Percentiles rank a stretch among this genome's conserved stretches.
Evolutionary conservation across 2,888 invertebrate genomes (phyloP).

Genomic region (Andrena chrysosceles): DNA sequence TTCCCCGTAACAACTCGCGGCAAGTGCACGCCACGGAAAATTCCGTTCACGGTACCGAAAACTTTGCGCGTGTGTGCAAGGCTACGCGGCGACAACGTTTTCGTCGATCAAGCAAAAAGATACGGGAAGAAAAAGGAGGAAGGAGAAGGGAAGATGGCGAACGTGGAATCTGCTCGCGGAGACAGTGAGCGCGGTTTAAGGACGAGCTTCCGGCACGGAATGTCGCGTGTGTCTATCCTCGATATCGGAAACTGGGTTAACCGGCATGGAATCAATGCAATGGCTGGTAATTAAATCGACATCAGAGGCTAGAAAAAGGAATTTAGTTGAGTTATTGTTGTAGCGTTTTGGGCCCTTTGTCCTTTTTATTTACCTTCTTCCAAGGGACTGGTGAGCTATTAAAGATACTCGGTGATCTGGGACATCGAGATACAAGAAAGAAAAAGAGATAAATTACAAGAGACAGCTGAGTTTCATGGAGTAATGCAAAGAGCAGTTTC

Average conservation of each 20-base stretch:
- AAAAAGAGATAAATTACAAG: no score
- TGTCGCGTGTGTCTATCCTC: conserved; percentile 77
- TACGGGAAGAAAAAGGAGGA: no score
- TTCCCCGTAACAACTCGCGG: not conserved
- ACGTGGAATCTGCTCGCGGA: conserved; percentile 34
- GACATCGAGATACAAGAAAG: no score
- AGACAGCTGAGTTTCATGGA: no score
- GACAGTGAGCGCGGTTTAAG: conserved; percentile 61
- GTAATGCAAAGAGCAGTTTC: no score
- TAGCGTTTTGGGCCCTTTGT: no score
- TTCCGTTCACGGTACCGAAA: not conserved
- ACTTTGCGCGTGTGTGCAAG: not conserved
- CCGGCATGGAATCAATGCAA: conserved; percentile 61
- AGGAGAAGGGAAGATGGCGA: not conserved
- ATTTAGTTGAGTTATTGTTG: no score
- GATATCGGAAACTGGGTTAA: conserved; percentile 69
- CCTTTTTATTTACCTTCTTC: no score
- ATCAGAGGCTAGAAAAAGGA: conserved; percentile 11
- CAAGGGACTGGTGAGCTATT: no score
- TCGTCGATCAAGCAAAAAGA: not conserved
- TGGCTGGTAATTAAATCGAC: conserved; percentile 58
- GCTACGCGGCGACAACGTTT: not conserved
- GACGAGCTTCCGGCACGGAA: conserved; percentile 79
- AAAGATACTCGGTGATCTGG: no score
- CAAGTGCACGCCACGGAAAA: not conserved